A percentile compares a stretch with the other conserved stretches of the same genome.
Conservation (phyloP, 2,888 invertebrate genomes). For the Vanessa cardui region DNA sequence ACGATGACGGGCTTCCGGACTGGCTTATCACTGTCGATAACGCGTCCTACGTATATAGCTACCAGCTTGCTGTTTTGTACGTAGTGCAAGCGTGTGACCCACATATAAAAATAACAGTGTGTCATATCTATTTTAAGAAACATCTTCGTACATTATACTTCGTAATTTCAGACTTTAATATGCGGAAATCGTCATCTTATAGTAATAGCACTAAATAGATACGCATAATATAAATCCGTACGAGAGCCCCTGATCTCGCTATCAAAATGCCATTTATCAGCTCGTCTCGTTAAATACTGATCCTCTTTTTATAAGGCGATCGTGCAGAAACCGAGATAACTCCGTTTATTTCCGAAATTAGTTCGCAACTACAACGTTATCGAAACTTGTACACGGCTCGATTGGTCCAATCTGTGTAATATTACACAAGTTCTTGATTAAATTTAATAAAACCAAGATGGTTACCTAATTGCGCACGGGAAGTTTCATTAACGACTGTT, state of each 20-base stretch:
- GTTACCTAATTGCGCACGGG: constrained; percentile 77
- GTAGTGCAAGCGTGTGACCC: constrained; percentile 23
- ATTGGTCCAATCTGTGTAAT: constrained; percentile 81
- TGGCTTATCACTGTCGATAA: constrained; percentile 76
- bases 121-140: not conserved
- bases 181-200: constrained; percentile 16
- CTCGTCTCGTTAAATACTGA: constrained; percentile 56
- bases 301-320: constrained; percentile 75
- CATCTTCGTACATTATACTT: not conserved
- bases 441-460: constrained; percentile 83
- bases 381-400: constrained; percentile 79
- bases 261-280: constrained; percentile 54
- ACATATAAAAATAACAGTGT: constrained; percentile 26
- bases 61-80: constrained; percentile 27
- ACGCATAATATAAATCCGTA: constrained; percentile 33
- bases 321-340: constrained; percentile 71
- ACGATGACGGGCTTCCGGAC: constrained; percentile 45
- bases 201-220: constrained; percentile 27
- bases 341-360: constrained; percentile 78
- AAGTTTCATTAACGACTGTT: constrained; percentile 81
- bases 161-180: not conserved
- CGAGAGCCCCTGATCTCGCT: constrained; percentile 33
- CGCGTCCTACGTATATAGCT: constrained; percentile 46
- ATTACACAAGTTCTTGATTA: constrained; percentile 83
- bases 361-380: constrained; percentile 79